phyloP scores from a whole-genome alignment of 2,888 invertebrate genomes.

The Syritta pipiens region DNA sequence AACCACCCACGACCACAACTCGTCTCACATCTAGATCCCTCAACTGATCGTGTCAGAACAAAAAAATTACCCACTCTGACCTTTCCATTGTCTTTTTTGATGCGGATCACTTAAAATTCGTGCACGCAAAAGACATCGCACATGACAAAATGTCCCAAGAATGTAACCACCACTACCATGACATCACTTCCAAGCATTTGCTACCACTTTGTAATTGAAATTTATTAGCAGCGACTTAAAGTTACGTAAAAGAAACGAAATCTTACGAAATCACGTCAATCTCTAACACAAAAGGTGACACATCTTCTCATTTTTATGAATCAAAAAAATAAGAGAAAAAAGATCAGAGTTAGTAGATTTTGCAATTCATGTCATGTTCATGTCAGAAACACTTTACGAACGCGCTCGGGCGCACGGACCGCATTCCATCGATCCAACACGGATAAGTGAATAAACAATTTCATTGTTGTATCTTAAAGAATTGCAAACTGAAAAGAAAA shows the following conservation, averaged over 20 bases:
- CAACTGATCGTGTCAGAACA: too few species aligned
- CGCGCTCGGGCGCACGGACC: too few species aligned
- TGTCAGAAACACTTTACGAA: conserved; percentile 35
- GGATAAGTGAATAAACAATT: conserved; percentile 35
- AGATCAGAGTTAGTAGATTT: conserved; percentile 32
- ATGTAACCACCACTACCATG: too few species aligned
- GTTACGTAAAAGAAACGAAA: conserved; percentile 8
- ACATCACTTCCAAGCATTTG: too few species aligned
- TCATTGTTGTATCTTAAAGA: conserved; percentile 31
- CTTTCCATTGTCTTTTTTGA: too few species aligned
- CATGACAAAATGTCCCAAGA: too few species aligned
- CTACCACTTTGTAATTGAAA: conserved; percentile 15
- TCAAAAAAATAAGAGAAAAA: too few species aligned
- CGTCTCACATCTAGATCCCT: too few species aligned
- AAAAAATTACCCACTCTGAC: too few species aligned
- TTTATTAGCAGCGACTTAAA: conserved; percentile 4
- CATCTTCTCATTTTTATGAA: conserved; percentile 33
- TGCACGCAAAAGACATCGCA: too few species aligned
- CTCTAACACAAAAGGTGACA: conserved; percentile 30
- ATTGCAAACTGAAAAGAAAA: conserved; percentile 7
- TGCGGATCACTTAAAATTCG: too few species aligned
- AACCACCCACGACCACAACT: too few species aligned
- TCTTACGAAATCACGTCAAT: conserved; percentile 21
- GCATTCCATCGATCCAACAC: conserved; percentile 16
- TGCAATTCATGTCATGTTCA: conserved; percentile 40